Evolutionary conservation across 2,113 vertebrate genomes (phyloP).

Genomic region (Ptilonorhynchus violaceus): DNA sequence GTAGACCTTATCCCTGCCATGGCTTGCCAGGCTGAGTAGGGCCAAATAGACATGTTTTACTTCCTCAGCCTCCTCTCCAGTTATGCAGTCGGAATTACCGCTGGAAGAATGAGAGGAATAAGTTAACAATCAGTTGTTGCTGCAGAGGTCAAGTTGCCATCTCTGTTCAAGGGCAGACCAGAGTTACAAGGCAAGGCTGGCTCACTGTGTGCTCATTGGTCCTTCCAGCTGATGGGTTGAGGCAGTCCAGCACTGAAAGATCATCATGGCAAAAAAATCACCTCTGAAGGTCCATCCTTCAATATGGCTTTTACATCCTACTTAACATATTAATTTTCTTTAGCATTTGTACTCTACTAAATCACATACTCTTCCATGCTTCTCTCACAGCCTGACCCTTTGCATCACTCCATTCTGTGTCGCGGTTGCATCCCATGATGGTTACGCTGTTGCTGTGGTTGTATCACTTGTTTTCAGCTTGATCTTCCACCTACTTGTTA

Average conservation of each 20-base stretch:
- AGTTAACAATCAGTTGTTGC: neutral
- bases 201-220: neutral
- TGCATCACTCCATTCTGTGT: neutral
- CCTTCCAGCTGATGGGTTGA: neutral
- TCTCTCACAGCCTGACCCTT: neutral
- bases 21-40: neutral
- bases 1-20: neutral
- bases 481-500: neutral
- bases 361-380: neutral
- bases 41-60: neutral
- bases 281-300: neutral
- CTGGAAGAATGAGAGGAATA: neutral
- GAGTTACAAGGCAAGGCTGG: neutral
- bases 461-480: neutral
- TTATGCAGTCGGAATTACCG: accelerated
- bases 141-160: neutral
- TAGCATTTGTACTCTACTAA: neutral
- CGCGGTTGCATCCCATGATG: neutral
- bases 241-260: neutral
- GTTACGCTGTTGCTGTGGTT: neutral
- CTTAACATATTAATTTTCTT: neutral
- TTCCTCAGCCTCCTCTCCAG: neutral
- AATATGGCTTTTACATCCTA: neutral
- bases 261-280: neutral
- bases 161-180: neutral